Percentiles rank a stretch among this genome's conserved stretches.
Evolutionary conservation across 2,888 invertebrate genomes (phyloP).

Genomic region (Volucella inanis): DNA sequence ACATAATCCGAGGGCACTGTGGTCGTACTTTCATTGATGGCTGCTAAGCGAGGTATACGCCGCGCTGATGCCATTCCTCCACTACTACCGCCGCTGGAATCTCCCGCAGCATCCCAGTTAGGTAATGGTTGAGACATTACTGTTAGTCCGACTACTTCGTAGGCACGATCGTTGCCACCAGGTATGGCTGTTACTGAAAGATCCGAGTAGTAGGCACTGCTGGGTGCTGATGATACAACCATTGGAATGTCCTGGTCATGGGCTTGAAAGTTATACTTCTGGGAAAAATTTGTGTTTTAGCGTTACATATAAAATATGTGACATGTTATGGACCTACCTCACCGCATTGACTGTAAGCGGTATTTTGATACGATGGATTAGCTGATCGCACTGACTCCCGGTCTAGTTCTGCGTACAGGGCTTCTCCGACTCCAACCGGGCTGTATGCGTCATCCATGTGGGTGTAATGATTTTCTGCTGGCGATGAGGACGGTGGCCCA

Average conservation of each 20-base stretch:
- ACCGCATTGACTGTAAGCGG: conserved; percentile 86
- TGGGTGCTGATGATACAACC: conserved; percentile 86
- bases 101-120: conserved; percentile 81
- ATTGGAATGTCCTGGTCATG: conserved; percentile 84
- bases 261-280: conserved; percentile 82
- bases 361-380: conserved; percentile 88
- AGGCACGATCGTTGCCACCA: conserved; percentile 84
- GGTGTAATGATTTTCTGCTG: conserved; percentile 88
- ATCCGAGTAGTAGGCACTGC: conserved; percentile 90
- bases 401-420: conserved; percentile 89
- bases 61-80: conserved; percentile 79
- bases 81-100: conserved; percentile 79
- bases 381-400: conserved; percentile 84
- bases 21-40: conserved; percentile 85
- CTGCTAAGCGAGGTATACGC: conserved; percentile 83
- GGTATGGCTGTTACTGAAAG: conserved; percentile 85
- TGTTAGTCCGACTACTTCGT: conserved; percentile 85
- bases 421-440: conserved; percentile 85
- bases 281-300: conserved; percentile 36
- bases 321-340: conserved; percentile 79
- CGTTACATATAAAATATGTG: not conserved
- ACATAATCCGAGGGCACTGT: conserved; percentile 86
- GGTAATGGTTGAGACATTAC: conserved; percentile 84
- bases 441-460: conserved; percentile 87
- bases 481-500: conserved; percentile 84